Base-by-base conservation (phyloP, 2,797 vertebrate species). In the Anguilla anguilla region DNA sequence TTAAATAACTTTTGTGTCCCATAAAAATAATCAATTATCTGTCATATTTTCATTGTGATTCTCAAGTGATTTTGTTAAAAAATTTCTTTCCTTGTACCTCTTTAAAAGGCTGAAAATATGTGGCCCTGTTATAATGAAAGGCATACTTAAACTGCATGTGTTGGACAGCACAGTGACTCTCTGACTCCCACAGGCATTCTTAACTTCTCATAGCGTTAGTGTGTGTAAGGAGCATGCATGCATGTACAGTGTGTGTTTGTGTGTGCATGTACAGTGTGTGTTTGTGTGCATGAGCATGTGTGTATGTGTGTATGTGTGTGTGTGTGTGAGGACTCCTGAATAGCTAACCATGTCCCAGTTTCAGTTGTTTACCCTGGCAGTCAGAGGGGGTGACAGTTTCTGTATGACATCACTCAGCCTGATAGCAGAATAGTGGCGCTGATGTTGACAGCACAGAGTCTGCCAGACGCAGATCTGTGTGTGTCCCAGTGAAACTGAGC, bases 381-480 rank as follows among this genome's bases (percentile, higher is more conserved):
- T 51, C 79, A n/a, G 46, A 10, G 19, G 46, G 43, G 46, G 46
- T 51, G 79, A 46, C 43, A 82, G 79, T 82, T 82, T 82, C 79
- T 82, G 79, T 51, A 49, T 82, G 46, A 82, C 79, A 49, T 82
- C 79, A 82, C 46, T 51, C 79, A 51, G 39, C 7, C 17, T 49
- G 43, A 82, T n/a, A 51, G 9, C 43, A 82, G 6, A 51, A 82
- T 11, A 51, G 43, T 25, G 79, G 22, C 46, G 28, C 9, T 82
- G 79, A 82, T 82, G 79, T 82, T 82, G 79, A 49, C 46, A 51
- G 79, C 79, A 82, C 43, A 81, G 77, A 49, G 79, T n/a, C 77
- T 81, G 77, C 35, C 39, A 46, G 77, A 43, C 77, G 35, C 39
- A 13, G 35, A 19, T 81, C 77, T 39, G 17, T 7, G 39, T 6